A percentile compares a stretch with the other conserved stretches of the same genome.
phyloP scores from a whole-genome alignment of 2,113 vertebrate genomes.

The Anoura caudifer region DNA sequence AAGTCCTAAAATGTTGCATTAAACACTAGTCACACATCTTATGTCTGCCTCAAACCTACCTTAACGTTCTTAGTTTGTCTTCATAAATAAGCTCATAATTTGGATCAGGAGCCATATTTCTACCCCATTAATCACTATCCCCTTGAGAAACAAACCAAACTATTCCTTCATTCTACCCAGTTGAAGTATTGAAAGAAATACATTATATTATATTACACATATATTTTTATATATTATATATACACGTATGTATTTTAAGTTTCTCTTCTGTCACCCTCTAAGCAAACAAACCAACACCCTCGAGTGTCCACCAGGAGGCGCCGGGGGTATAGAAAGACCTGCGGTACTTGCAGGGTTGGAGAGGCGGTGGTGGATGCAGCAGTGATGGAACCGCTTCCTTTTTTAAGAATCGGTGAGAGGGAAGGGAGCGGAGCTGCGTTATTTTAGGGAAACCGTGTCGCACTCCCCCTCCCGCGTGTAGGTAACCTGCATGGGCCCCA shows the following conservation, averaged over 20 bases:
- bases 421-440: constrained; percentile 22
- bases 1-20: neutral
- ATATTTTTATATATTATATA: neutral
- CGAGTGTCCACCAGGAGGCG: constrained; percentile 61
- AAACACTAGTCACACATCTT: neutral
- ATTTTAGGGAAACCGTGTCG: constrained; percentile 62
- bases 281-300: neutral
- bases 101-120: neutral
- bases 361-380: constrained; percentile 57
- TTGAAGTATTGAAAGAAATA: neutral
- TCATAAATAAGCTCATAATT: constrained; percentile 17
- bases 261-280: neutral
- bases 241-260: neutral
- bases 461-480: constrained; percentile 35
- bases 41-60: neutral
- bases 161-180: neutral
- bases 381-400: constrained; percentile 46
- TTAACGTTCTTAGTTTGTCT: neutral
- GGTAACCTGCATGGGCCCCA: constrained; percentile 48
- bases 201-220: neutral
- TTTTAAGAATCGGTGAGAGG: constrained; percentile 57
- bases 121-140: neutral
- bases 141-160: constrained; percentile 4
- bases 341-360: constrained; percentile 21
- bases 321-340: neutral